phyloP scores from a whole-genome alignment of 2,888 invertebrate species.

The Nezara viridula region DNA sequence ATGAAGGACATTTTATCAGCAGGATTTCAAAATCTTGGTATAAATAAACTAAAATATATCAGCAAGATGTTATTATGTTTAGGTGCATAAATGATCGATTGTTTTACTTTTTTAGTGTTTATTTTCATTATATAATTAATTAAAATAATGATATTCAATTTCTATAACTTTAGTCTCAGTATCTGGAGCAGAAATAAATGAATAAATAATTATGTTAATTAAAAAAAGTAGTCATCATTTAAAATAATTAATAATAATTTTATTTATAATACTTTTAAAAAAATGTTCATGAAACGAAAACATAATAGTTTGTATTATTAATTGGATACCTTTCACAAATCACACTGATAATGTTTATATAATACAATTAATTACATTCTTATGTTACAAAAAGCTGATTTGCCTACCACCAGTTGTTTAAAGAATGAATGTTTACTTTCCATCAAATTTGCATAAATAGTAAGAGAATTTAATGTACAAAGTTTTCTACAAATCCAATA shows the following conservation, averaged over 20 bases:
- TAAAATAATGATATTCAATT: background rate
- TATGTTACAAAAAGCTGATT: slow-evolving; percentile 43
- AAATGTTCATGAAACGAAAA: slow-evolving; percentile 8
- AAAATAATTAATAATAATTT: slow-evolving; percentile 10
- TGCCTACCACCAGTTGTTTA: slow-evolving; percentile 27
- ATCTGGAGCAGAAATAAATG: background rate
- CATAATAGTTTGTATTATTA: background rate
- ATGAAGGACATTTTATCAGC: background rate
- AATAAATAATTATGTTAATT: background rate
- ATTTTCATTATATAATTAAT: background rate
- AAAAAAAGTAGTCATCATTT: background rate
- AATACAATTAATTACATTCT: slow-evolving; percentile 25
- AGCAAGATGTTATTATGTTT: background rate
- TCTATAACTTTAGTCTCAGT: background rate
- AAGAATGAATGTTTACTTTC: background rate
- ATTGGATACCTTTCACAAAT: background rate
- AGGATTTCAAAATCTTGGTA: background rate
- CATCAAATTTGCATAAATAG: slow-evolving; percentile 16
- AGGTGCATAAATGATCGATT: background rate
- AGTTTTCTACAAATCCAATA: slow-evolving; percentile 12
- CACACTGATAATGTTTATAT: slow-evolving; percentile 28
- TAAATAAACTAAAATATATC: background rate
- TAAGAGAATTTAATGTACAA: background rate
- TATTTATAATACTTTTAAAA: slow-evolving; percentile 36
- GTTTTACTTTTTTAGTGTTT: background rate